Conservation (phyloP, 1,140 invertebrate genomes). For the Trichomalopsis sarcophagae region DNA sequence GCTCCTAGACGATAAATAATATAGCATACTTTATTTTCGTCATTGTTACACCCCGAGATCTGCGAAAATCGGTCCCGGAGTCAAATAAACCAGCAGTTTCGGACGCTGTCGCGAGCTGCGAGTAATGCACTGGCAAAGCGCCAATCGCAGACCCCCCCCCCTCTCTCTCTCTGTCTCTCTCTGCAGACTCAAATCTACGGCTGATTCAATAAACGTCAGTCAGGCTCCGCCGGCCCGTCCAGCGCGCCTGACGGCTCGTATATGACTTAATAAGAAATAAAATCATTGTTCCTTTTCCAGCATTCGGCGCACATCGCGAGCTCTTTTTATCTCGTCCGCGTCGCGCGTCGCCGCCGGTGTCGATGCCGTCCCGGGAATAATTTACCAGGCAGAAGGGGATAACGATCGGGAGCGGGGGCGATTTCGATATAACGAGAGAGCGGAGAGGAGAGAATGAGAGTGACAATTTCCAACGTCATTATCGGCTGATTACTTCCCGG, state of each 20-base stretch:
- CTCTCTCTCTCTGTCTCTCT: background rate
- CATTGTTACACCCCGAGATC: too few species aligned
- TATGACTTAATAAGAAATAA: conserved; percentile 61
- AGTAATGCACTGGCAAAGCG: conserved; percentile 58
- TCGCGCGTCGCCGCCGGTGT: background rate
- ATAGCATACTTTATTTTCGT: too few species aligned
- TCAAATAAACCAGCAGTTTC: conserved; percentile 49
- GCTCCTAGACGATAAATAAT: background rate
- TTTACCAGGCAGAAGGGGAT: background rate
- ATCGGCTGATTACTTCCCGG: conserved; percentile 7
- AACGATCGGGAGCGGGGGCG: conserved; percentile 4
- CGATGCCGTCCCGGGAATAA: background rate
- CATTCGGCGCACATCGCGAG: background rate
- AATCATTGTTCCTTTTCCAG: conserved; percentile 54
- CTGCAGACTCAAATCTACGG: conserved; percentile 57
- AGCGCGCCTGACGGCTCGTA: conserved; percentile 56
- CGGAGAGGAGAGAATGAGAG: background rate
- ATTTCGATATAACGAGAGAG: conserved; percentile 8
- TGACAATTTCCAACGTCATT: conserved; percentile 46
- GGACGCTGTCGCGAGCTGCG: conserved; percentile 55
- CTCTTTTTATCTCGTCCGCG: background rate
- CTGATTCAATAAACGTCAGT: conserved; percentile 65
- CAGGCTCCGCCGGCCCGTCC: conserved; percentile 16
- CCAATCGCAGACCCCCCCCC: conserved; percentile 54
- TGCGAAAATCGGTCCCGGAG: too few species aligned